Evolutionary conservation across 2,888 invertebrate species (phyloP), one percentile per base, ranked within the genome.

Genomic region (Trachelus stipa): DNA sequence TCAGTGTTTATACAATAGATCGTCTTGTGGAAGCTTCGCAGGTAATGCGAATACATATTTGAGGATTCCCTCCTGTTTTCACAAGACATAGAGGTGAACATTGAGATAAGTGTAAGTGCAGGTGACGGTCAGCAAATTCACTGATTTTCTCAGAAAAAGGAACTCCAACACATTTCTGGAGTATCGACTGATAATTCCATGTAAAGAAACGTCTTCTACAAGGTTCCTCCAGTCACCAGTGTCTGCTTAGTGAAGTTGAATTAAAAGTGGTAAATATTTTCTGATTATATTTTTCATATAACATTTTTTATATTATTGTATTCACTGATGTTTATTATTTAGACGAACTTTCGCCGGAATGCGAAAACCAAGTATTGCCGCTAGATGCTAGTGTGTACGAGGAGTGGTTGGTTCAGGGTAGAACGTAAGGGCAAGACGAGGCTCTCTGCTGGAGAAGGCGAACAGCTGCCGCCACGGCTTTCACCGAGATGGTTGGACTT

Each of bases 401-500:
- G 81, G 81, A 80, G 76, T 68, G 83, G 83, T 79, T 82, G 82
- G 81, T 84, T 80, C 71, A 80, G 85, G 81, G 82, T 76, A 75
- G 81, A 81, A 83, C 81, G 85, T 79, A 82, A 82, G 80, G 83
- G 82, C 75, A 82, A 83, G 78, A 82, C 82, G 77, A 85, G 84
- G 74, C 76, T 80, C 78, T 83, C 77, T 73, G 71, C 68, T 76
- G 73, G 77, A 82, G 83, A 79, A 81, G 80, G 82, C 81, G 78
- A 82, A 87, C 84, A 84, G 81, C 85, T 83, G 89, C 86, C 89
- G 88, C 89, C 90, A 91, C 91, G 91, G 91, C 91, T 89, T 91
- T 91, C 85, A 91, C 91, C 83, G 91, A 91, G 87, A 94, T 94
- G 94, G 94, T 94, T 88, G 94, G 93, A 85, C 91, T 94, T 89